Percentiles rank a stretch among this genome's conserved stretches.
Conservation (phyloP, 2,113 vertebrate species). For the Anolis carolinensis region DNA sequence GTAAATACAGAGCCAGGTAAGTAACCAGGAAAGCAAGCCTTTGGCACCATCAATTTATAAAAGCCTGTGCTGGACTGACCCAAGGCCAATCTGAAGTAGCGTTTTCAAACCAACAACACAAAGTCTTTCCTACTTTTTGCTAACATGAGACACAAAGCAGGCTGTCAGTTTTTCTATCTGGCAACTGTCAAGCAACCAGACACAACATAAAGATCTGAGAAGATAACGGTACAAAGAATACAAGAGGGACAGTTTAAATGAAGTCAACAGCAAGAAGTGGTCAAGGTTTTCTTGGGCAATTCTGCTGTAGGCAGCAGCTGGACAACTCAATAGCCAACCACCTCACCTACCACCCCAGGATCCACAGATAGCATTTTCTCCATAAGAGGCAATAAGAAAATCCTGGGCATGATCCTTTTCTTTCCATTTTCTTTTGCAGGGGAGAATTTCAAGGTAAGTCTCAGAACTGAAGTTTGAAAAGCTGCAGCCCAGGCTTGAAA, state of each 20-base stretch:
- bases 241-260: neutral
- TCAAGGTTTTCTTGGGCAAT: neutral
- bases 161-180: neutral
- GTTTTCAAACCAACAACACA: neutral
- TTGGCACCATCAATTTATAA: neutral
- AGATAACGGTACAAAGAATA: slow-evolving; percentile 23
- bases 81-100: neutral
- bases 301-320: neutral
- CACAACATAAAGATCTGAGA: slow-evolving; percentile 50
- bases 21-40: neutral
- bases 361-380: neutral
- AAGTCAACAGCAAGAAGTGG: slow-evolving; percentile 1
- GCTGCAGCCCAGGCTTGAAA: no score
- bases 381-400: neutral
- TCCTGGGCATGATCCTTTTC: neutral
- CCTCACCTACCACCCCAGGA: neutral
- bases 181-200: slow-evolving; percentile 37
- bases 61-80: neutral
- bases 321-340: neutral
- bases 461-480: no score
- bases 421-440: neutral
- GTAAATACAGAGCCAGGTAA: neutral
- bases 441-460: neutral
- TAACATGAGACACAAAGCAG: neutral
- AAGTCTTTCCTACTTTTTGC: neutral